Percentiles rank a stretch among this genome's conserved stretches.
Conservation (phyloP, 2,888 invertebrate genomes). For the Hylaea fasciaria region DNA sequence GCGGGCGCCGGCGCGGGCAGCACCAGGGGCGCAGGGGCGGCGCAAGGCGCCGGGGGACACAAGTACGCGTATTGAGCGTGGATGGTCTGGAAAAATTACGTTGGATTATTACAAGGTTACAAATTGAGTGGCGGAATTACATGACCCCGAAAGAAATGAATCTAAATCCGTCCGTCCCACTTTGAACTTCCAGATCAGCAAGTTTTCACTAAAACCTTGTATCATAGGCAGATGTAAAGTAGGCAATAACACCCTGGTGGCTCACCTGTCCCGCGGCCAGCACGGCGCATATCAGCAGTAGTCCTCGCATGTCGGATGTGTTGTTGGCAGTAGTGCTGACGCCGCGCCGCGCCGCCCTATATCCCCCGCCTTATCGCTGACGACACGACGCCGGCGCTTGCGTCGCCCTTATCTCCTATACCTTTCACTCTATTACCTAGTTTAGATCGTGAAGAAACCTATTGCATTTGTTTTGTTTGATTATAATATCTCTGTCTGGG, state of each 20-base stretch:
- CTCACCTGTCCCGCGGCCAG: slow-evolving; percentile 29
- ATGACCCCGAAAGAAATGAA: no score
- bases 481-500: not conserved
- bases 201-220: no score
- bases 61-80: slow-evolving; percentile 38
- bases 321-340: not conserved
- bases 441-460: slow-evolving; percentile 6
- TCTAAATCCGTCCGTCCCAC: no score
- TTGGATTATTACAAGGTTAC: not conserved
- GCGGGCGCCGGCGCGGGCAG: slow-evolving; percentile 33
- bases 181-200: no score
- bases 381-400: not conserved
- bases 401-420: slow-evolving; percentile 1
- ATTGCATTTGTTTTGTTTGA: not conserved
- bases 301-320: slow-evolving; percentile 23
- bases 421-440: not conserved
- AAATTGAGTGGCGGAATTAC: not conserved
- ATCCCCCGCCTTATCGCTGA: slow-evolving; percentile 42
- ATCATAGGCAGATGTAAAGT: no score
- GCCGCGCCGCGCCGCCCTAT: slow-evolving; percentile 36
- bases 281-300: slow-evolving; percentile 19
- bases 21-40: slow-evolving; percentile 26
- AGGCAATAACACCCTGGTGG: not conserved
- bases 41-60: slow-evolving; percentile 22
- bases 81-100: slow-evolving; percentile 28